Conservation (phyloP, 2,888 invertebrate genomes). For the Nephrotoma guestfalica region DNA sequence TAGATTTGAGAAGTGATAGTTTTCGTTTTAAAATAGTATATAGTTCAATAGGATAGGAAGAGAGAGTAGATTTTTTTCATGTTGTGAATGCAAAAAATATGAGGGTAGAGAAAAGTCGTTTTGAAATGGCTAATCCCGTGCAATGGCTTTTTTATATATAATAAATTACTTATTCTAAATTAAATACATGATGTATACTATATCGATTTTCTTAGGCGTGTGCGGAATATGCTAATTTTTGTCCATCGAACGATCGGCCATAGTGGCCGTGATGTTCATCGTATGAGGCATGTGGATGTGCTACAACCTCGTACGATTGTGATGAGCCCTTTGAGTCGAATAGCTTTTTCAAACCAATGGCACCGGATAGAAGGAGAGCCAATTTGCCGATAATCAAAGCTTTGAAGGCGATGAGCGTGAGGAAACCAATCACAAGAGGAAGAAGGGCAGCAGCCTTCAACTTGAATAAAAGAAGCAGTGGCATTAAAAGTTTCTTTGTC, state of each 20-base stretch:
- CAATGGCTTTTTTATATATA: conserved; percentile 21
- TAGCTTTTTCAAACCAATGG: conserved; percentile 60
- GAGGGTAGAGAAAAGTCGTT: too few relatives aligned
- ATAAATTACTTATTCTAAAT: conserved; percentile 28
- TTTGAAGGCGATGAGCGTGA: conserved; percentile 71
- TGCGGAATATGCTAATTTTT: conserved; percentile 58
- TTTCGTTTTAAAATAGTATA: background rate
- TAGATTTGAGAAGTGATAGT: background rate
- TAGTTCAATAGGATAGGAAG: background rate
- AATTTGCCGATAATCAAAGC: conserved; percentile 72
- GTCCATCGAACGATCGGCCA: conserved; percentile 50
- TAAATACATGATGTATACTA: conserved; percentile 12
- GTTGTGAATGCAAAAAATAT: background rate
- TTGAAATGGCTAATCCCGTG: background rate
- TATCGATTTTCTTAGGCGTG: conserved; percentile 31
- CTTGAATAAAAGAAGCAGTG: conserved; percentile 60
- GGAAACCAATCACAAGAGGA: conserved; percentile 58
- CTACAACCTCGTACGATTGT: conserved; percentile 63
- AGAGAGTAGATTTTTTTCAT: background rate
- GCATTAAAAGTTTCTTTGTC: conserved; percentile 59
- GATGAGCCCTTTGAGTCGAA: conserved; percentile 51
- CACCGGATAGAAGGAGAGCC: conserved; percentile 58
- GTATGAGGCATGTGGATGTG: conserved; percentile 43
- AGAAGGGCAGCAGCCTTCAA: conserved; percentile 65
- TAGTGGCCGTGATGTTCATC: conserved; percentile 43